These are phyloP conservation scores for Caenorhabditis inopinata DNA, from an alignment of 1,140 invertebrate species.

Conservation along the genomic window DNA sequence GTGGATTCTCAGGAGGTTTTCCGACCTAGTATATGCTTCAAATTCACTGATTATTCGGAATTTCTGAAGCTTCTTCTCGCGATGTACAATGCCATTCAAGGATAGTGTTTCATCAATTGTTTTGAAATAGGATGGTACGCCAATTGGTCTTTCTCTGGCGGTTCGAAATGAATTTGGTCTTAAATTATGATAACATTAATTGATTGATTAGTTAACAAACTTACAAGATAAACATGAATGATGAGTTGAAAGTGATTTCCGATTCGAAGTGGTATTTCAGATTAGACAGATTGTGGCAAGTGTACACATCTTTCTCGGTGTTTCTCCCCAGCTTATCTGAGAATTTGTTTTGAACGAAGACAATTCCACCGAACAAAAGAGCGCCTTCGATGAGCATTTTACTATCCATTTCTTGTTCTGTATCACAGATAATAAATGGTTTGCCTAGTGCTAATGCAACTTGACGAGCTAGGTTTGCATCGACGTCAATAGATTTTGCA, in stretches of 20 bases:
- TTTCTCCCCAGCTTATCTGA: background rate
- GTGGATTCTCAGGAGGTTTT: background rate
- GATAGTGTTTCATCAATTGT: background rate
- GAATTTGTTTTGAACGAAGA: background rate
- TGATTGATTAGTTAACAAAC: background rate
- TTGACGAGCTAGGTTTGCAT: background rate
- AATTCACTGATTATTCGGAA: background rate
- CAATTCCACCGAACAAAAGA: slow-evolving; percentile 6
- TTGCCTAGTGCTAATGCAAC: background rate
- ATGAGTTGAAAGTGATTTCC: background rate
- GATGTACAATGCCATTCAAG: background rate
- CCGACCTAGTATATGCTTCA: background rate
- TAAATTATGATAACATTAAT: background rate
- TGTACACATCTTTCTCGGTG: slow-evolving; percentile 3
- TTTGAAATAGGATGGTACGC: background rate
- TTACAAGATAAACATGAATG: background rate
- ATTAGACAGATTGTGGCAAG: background rate
- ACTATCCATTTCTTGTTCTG: background rate
- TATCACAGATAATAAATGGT: slow-evolving; percentile 6
- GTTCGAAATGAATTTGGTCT: background rate
- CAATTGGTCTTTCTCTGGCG: background rate
- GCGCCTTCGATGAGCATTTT: slow-evolving; percentile 2
- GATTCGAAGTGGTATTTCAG: slow-evolving; percentile 13
- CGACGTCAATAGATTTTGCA: background rate
- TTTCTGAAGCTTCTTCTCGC: slow-evolving; percentile 5